phyloP scores from a whole-genome alignment of 2,888 invertebrate species.

The Venusia cambrica region DNA sequence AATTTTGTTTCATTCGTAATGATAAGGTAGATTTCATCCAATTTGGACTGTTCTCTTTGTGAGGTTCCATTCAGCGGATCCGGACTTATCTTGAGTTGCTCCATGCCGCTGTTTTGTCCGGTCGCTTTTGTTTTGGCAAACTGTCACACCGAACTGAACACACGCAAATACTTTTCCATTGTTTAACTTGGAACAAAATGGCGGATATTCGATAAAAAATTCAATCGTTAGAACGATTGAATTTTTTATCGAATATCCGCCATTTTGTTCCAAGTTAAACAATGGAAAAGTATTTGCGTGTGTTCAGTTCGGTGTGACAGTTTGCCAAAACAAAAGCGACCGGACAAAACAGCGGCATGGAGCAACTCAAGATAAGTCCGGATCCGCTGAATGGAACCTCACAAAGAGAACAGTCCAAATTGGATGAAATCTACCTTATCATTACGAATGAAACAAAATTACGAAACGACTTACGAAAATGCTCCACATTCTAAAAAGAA shows the following conservation, averaged over 20 bases:
- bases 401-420: conserved; percentile 20
- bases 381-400: conserved; percentile 8
- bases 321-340: conserved; percentile 7
- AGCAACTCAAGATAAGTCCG: conserved; percentile 22
- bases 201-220: neutral
- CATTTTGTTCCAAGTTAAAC: no score
- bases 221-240: neutral
- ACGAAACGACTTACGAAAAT: conserved; percentile 4
- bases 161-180: neutral
- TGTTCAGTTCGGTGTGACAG: conserved; percentile 7
- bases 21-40: conserved; percentile 22
- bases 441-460: conserved; percentile 23
- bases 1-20: conserved; percentile 23
- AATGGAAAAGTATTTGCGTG: neutral
- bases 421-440: conserved; percentile 22
- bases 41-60: conserved; percentile 20
- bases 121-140: conserved; percentile 7
- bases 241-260: no score
- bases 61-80: conserved; percentile 8
- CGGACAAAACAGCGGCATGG: conserved; percentile 16
- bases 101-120: conserved; percentile 16
- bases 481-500: no score
- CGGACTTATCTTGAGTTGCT: conserved; percentile 22
- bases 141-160: conserved; percentile 7
- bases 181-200: no score